These are phyloP conservation scores for Melitaea cinxia DNA, from an alignment of 1,140 invertebrate species.

Conservation along the genomic window DNA sequence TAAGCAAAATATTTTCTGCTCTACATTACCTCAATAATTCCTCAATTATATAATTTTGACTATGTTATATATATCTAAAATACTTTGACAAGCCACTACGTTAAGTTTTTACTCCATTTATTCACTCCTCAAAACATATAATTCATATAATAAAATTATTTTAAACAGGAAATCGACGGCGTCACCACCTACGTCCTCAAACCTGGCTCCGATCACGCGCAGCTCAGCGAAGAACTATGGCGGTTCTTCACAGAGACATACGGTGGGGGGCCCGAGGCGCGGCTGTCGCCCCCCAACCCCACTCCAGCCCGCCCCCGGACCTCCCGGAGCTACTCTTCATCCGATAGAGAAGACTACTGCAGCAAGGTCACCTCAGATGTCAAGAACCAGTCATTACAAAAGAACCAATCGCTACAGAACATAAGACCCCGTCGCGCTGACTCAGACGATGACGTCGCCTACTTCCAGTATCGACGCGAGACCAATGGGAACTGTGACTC, in stretches of 20 bases:
- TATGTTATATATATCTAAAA: too few relatives aligned
- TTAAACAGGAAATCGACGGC: slow-evolving; percentile 63
- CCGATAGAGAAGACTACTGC: slow-evolving; percentile 70
- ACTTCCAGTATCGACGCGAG: slow-evolving; percentile 56
- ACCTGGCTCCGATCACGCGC: slow-evolving; percentile 90
- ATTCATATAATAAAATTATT: neutral
- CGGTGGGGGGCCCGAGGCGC: slow-evolving; percentile 92
- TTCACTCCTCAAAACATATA: too few relatives aligned
- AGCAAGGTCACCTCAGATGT: slow-evolving; percentile 66
- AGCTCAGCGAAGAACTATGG: slow-evolving; percentile 93
- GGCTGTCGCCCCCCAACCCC: slow-evolving; percentile 54
- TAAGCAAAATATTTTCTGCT: too few relatives aligned
- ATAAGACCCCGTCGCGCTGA: slow-evolving; percentile 58
- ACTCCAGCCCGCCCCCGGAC: slow-evolving; percentile 27
- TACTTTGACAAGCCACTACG: too few relatives aligned
- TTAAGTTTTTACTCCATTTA: too few relatives aligned
- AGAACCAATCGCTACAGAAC: slow-evolving; percentile 77
- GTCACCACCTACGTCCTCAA: slow-evolving; percentile 66
- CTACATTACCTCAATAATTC: too few relatives aligned
- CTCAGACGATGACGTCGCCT: slow-evolving; percentile 65
- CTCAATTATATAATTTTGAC: too few relatives aligned
- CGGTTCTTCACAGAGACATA: slow-evolving; percentile 92
- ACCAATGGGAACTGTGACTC: slow-evolving; percentile 69
- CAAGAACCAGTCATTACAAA: slow-evolving; percentile 60
- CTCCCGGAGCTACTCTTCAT: slow-evolving; percentile 62